Evolutionary conservation across 2,113 vertebrate genomes (phyloP), one percentile per base, ranked within the genome.

Genomic region (Mus pahari): DNA sequence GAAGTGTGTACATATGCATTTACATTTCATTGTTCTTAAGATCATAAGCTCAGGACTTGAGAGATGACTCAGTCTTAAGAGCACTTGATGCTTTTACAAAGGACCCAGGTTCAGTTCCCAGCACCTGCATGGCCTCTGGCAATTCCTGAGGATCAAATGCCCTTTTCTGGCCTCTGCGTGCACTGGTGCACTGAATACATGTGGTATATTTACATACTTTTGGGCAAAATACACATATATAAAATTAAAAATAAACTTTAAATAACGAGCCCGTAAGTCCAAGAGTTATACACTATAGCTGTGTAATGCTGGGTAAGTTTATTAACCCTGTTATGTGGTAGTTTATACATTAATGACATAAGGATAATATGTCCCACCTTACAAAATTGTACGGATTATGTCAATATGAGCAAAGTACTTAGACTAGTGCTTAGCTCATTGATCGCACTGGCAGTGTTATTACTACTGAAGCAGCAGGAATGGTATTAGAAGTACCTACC

Each of bases 391-490:
- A n/a, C 84, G 8, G 6, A 74, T 39, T 97, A 68, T 90, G 70
- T 48, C 83, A 92, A 81, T 90, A 78, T 13, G 2, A 70, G 53
- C 53, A 86, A 91, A 96, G 17, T n/a, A 50, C 39, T 91, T 82
- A 82, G 9, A 94, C 42, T 5, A 71, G 7, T 84, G 7, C 45
- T 33, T 50, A 86, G 3, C 28, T 58, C 42, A 74, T 62, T 78
- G 89, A 62, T 86, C 70, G 66, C 92, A 73, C 55, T 86, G 81
- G 77, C 10, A 77, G 84, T 92, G 45, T 12, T 91, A 84, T 42
- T 91, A 88, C 42, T 92, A 66, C 45, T 86, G 91, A 79, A 60
- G 10, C 26, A 94, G 70, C 10, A 94, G 86, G 16, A 86, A 50
- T 9, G 89, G 42, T 74, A 3, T 24, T 60, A 79, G 68, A 83